phyloP scores from a whole-genome alignment of 2,888 invertebrate species.

The Hemistola chrysoprasaria region DNA sequence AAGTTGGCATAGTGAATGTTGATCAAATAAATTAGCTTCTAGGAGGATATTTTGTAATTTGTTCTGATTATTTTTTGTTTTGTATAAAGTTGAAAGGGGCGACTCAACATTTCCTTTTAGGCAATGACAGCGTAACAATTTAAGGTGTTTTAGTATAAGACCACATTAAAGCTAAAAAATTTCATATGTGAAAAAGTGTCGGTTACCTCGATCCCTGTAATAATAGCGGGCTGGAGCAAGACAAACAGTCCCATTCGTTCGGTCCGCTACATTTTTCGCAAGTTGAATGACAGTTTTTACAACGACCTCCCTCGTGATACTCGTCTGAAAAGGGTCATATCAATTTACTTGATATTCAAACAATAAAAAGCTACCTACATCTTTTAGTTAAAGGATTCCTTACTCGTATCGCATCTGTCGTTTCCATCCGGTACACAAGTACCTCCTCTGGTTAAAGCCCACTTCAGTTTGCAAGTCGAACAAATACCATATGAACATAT shows the following conservation, averaged over 20 bases:
- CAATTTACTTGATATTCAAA: no score
- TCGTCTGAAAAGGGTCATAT: constrained; percentile 83
- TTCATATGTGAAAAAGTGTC: constrained; percentile 27
- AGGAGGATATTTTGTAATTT: no score
- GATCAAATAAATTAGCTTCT: no score
- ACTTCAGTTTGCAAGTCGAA: constrained; percentile 87
- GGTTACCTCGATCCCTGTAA: constrained; percentile 84
- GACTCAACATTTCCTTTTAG: no score
- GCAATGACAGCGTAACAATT: no score
- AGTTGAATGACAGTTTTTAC: constrained; percentile 91
- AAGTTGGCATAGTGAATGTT: no score
- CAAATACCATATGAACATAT: constrained; percentile 88
- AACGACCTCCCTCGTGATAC: constrained; percentile 88
- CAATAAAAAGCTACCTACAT: no score
- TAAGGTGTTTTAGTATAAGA: no score
- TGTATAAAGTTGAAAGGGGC: no score
- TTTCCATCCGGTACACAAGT: constrained; percentile 88
- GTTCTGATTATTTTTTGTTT: no score
- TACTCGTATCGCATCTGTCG: constrained; percentile 89
- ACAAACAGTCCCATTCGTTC: constrained; percentile 88
- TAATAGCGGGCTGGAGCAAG: constrained; percentile 88
- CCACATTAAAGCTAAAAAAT: no score
- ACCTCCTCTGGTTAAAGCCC: constrained; percentile 88
- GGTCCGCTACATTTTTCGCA: constrained; percentile 93
- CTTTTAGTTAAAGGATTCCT: no score